Conservation (phyloP, 2,113 vertebrate species). For the Eupsittula cactorum region DNA sequence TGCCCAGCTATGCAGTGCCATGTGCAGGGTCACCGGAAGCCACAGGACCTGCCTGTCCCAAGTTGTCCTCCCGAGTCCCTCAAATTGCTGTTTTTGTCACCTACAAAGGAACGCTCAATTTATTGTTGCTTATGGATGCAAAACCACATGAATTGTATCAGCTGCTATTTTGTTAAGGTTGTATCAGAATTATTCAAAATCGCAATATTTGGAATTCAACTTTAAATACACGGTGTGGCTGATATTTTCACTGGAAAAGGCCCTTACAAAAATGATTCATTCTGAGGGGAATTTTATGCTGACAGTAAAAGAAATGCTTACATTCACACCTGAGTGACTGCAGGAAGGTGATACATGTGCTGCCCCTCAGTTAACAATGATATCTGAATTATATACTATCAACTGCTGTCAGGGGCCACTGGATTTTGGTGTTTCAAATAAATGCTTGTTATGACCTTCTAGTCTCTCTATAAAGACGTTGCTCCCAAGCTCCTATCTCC, state of each 20-base stretch:
- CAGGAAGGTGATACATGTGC: fast-evolving
- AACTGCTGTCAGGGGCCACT: neutral
- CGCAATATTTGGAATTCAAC: neutral
- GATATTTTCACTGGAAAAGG: neutral
- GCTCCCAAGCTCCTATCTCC: neutral
- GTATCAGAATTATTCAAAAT: neutral
- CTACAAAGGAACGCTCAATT: neutral
- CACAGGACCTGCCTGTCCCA: neutral
- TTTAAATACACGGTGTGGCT: neutral
- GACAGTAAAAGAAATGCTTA: neutral
- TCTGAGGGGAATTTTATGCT: neutral
- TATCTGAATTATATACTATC: neutral
- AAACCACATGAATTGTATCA: neutral
- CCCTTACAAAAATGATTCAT: neutral
- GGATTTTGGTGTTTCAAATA: neutral
- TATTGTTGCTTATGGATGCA: neutral
- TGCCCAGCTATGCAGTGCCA: neutral
- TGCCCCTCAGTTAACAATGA: neutral
- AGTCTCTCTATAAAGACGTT: fast-evolving
- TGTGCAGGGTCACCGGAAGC: neutral
- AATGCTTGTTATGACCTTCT: neutral
- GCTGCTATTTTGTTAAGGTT: neutral
- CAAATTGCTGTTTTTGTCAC: neutral
- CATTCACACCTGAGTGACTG: neutral
- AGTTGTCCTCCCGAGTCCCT: neutral